Base-by-base conservation (phyloP, 1,140 invertebrate species). In the Zaprionus nigranus region DNA sequence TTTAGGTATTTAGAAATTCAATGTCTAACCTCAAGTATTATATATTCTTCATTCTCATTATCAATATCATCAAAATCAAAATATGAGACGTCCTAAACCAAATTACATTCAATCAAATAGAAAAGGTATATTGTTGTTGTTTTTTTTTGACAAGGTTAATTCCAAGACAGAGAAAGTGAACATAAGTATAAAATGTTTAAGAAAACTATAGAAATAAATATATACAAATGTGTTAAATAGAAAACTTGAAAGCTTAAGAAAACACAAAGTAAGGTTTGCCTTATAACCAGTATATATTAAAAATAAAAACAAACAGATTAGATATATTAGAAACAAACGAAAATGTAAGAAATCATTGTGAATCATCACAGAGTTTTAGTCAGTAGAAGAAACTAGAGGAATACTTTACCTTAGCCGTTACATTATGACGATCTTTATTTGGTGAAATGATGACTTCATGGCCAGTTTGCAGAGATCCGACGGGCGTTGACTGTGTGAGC, bases 401-500 rank as follows among this genome's bases (percentile, higher is more conserved):
- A 90, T 88, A 88, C 85, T 88, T 94, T 95, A 97, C 97, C 96
- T 97, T 97, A 92, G 96, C 95, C 92, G 95, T 95, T 80, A 95
- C 93, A 88, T 96, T 95, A 94, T 97, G 96, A 92, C 96, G 94
- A 94, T 97, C 97, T 91, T 97, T 95, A 94, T 97, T 97, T 69
- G 97, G 97, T 85, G 97, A 98, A 81, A 97, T 96, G 67, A 98
- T 95, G 64, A 97, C 95, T 94, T 98, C 97, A 91, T 98, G 97
- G 82, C 96, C 96, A 75, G 97, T 97, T 94, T 97, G 97, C 83
- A 98, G 94, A 54, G 97, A 98, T 90, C 97, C 97, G 87, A 98
- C 97, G 63, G 97, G 97, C 65, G 97, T 98, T 73, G 97, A 98
- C 97, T 98, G 76, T 79, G 65, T 46, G 40, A 57, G 54, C 54